Evolutionary conservation across 1,140 invertebrate genomes (phyloP).

Genomic region (Pachypsylla venusta): DNA sequence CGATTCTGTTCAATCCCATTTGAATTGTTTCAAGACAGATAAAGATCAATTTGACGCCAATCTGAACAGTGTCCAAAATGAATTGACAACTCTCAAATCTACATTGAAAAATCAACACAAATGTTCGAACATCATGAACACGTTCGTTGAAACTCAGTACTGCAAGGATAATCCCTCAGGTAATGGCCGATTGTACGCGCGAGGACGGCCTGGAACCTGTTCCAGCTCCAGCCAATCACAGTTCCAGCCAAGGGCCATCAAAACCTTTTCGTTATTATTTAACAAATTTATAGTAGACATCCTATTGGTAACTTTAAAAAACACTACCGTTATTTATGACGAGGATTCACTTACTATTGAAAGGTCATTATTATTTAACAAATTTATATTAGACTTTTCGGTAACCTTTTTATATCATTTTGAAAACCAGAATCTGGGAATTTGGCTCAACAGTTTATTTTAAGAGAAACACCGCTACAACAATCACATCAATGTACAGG

Average conservation of each 20-base stretch:
- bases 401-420: too few species aligned
- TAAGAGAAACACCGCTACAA: too few species aligned
- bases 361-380: too few species aligned
- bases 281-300: not conserved
- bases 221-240: not conserved
- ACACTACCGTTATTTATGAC: not conserved
- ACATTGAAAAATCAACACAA: not conserved
- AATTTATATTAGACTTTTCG: too few species aligned
- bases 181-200: not conserved
- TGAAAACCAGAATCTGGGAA: too few species aligned
- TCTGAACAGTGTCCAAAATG: not conserved
- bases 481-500: too few species aligned
- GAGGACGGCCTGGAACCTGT: not conserved
- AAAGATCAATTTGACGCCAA: not conserved
- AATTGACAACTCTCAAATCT: not conserved
- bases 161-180: not conserved
- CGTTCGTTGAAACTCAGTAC: conserved; percentile 5
- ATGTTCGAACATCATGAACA: not conserved
- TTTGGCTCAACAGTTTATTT: too few species aligned
- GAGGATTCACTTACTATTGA: not conserved
- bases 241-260: not conserved
- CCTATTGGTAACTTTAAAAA: not conserved
- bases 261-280: not conserved
- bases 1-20: not conserved
- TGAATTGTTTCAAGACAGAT: not conserved